These are phyloP conservation scores for Stenolophus ochropezus DNA, from an alignment of 2,888 invertebrate genomes.

Conservation along the genomic window DNA sequence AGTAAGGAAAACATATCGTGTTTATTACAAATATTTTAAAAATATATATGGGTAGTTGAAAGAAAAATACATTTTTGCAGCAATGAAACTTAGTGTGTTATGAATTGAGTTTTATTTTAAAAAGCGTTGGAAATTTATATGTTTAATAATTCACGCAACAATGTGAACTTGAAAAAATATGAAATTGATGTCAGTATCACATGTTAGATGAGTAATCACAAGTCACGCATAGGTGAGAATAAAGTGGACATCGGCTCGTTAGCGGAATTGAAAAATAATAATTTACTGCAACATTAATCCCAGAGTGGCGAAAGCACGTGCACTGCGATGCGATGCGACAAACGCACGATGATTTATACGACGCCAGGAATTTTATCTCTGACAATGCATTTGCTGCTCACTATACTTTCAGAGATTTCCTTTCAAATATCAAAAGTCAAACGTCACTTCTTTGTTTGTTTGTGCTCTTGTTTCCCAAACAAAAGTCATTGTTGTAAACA, in stretches of 20 bases:
- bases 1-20: too few species aligned
- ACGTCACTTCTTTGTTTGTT: background rate
- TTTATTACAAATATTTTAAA: too few species aligned
- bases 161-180: background rate
- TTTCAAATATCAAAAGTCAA: background rate
- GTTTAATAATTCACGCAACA: background rate
- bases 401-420: background rate
- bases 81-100: too few species aligned
- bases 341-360: constrained; percentile 39
- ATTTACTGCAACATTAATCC: constrained; percentile 53
- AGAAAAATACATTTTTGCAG: too few species aligned
- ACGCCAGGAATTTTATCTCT: constrained; percentile 48
- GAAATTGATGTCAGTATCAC: constrained; percentile 40
- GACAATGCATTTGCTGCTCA: constrained; percentile 1
- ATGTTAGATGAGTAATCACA: constrained; percentile 45
- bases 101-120: too few species aligned
- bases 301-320: constrained; percentile 47
- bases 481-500: background rate
- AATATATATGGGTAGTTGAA: too few species aligned
- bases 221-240: constrained; percentile 25
- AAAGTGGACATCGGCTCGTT: constrained; percentile 35
- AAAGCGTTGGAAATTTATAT: too few species aligned
- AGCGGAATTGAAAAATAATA: constrained; percentile 49
- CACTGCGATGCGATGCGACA: constrained; percentile 32
- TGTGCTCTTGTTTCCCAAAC: background rate